phyloP scores from a whole-genome alignment of 2,797 vertebrate species.

The Antrozous pallidus region DNA sequence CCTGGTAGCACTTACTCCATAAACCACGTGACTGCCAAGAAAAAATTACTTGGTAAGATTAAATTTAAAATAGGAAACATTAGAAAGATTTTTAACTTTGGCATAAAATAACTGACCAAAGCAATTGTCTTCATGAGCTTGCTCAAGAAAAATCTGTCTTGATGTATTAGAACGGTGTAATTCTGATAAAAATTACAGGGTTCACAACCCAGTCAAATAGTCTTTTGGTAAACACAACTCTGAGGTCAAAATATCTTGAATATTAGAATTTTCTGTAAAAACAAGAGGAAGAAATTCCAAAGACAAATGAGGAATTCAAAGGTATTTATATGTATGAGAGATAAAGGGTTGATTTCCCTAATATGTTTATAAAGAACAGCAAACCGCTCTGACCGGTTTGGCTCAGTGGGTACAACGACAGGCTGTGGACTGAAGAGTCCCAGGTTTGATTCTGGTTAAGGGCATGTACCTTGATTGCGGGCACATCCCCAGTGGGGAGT shows the following conservation, averaged over 20 bases:
- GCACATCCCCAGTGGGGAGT: too few relatives aligned
- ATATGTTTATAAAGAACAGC: background rate
- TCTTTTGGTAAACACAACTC: background rate
- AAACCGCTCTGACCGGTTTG: too few relatives aligned
- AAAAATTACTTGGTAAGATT: background rate
- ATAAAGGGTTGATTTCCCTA: background rate
- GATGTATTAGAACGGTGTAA: background rate
- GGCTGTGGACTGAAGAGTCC: too few relatives aligned
- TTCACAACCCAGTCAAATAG: background rate
- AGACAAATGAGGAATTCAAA: background rate
- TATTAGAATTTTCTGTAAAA: background rate
- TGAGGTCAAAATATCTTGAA: background rate
- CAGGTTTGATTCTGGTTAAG: too few relatives aligned
- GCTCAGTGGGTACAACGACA: too few relatives aligned
- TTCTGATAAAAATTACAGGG: background rate
- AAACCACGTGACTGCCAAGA: background rate
- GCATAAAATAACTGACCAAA: background rate
- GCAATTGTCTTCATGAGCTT: background rate
- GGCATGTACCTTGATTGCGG: too few relatives aligned
- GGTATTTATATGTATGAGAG: background rate
- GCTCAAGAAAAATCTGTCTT: background rate
- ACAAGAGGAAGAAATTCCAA: background rate
- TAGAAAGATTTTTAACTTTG: background rate
- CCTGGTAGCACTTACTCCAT: background rate
- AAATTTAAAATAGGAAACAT: background rate